Base-by-base conservation (phyloP, 2,888 invertebrate genomes). In the Melipona bicolor region DNA sequence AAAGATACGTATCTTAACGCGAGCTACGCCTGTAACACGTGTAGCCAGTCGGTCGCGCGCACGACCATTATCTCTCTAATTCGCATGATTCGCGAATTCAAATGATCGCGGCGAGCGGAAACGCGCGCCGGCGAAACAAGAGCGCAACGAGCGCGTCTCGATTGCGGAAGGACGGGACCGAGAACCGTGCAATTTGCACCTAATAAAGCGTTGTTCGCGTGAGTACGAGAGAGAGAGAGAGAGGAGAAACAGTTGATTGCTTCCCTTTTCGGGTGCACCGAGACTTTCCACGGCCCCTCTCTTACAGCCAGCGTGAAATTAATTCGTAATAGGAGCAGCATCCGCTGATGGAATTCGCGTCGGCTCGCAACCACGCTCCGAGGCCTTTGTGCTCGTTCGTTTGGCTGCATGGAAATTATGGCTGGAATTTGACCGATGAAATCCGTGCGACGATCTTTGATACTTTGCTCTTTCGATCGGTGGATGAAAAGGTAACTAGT, bases 181-280 rank as follows among this genome's bases (percentile, higher is more conserved):
- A n/a, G 79, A 61, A 79, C 79, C 82, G 82, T 82, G 76, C 87
- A 89, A 91, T 91, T 88, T 91, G 84, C 91, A 89, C 91, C 87
- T 91, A 91, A 91, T 91, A 91, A 91, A 90, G 81, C 83, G 72
- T 71, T 69, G 80, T 80, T 77, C 80, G 84, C 84, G 77, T 75
- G 81, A 50, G 21, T 27, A 2, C 9, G 9, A 9, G 24, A 24
- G 17, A 24, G 3, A 21, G 32, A 79, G 84, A 76, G 78, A 50
- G 75, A 36, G 36, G 54, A 67, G 49, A 65, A 78, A 78, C 80
- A 43, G 83, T 69, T 87, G 79, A 84, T 78, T 65, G 83, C 74
- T 75, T 76, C 74, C 84, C 83, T 62, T 86, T 89, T 84, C 80
- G 84, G 81, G 70, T 59, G 67, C 54, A 17, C 13, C 15, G 24